These are phyloP conservation scores for Apteryx mantelli DNA, from an alignment of 2,113 vertebrate species.

Conservation along the genomic window DNA sequence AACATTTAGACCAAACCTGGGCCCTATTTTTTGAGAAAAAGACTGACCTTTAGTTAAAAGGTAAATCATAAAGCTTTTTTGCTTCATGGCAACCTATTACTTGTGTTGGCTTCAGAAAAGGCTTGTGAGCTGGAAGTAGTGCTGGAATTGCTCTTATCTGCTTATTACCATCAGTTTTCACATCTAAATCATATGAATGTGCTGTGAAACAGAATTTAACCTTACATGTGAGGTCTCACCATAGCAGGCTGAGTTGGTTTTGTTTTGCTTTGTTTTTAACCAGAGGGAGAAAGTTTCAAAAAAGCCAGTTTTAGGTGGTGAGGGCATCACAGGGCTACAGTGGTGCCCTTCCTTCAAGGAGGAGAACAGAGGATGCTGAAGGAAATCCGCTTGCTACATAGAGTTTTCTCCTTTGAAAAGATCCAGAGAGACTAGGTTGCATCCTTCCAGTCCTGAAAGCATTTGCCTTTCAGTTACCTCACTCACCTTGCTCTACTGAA, in stretches of 20 bases:
- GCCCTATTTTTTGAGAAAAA: neutral
- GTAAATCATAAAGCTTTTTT: neutral
- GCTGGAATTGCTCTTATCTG: neutral
- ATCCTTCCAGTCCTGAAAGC: neutral
- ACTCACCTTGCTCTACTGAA: neutral
- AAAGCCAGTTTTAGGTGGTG: too few relatives aligned
- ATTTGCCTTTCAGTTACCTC: neutral
- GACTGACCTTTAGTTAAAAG: neutral
- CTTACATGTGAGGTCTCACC: neutral
- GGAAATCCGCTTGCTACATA: neutral
- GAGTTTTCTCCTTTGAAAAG: too few relatives aligned
- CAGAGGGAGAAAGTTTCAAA: neutral
- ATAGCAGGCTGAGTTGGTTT: neutral
- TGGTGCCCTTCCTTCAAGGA: neutral
- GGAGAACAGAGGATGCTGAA: neutral
- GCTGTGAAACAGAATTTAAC: neutral
- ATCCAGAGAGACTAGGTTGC: too few relatives aligned
- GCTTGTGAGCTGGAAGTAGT: too few relatives aligned
- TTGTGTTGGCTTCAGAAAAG: neutral
- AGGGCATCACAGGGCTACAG: neutral
- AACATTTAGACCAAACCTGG: neutral
- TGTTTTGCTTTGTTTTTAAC: too few relatives aligned
- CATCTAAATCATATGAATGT: neutral
- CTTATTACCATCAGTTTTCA: neutral
- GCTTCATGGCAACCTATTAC: neutral